Evolutionary conservation across 2,113 vertebrate genomes (phyloP), one percentile per base, ranked within the genome.

Genomic region (Phasianus colchicus): DNA sequence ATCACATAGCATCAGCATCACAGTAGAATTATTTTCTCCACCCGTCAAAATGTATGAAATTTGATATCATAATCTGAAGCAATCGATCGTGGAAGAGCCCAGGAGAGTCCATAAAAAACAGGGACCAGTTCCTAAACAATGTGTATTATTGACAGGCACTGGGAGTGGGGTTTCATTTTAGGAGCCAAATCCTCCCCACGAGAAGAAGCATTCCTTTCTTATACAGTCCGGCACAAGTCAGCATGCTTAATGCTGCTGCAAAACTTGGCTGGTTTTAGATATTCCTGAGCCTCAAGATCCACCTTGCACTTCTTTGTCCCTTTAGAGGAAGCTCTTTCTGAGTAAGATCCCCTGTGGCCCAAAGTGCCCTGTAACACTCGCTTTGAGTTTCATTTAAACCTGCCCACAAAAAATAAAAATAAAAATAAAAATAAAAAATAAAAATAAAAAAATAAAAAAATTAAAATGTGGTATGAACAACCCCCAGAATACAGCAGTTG

Each of bases 161-260:
- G 38, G 47, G 70, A 36, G 7, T 11, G 11, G 45, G 61, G 57
- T 81, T 84, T 69, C 58, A 29, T 83, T 93, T 85, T 78, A 93
- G 85, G 55, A 83, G 64, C 64, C 90, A 94, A 94, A 95, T 80
- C 54, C 55, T 83, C 48, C 89, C 50, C 66, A 54, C 60, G 19
- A 57, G 48, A 64, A 67, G 63, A 93, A 90, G 84, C 65, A 80
- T 93, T 82, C 92, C 60, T 83, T 88, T 67, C 69, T 83, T 48
- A 50, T 40, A 19, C 2, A 9, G 64, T 82, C 47, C 82, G 52
- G 66, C 66, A 81, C 80, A 84, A 78, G 5, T n/a, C 7, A 5
- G 32, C 16, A 34, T 40, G 38, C 52, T 11, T 27, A 84, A 18
- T 18, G 12, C 25, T 32, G 34, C 69, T 67, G 60, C 43, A 70